These are phyloP conservation scores for Nicator chloris DNA, from an alignment of 2,113 vertebrate species.

Conservation along the genomic window DNA sequence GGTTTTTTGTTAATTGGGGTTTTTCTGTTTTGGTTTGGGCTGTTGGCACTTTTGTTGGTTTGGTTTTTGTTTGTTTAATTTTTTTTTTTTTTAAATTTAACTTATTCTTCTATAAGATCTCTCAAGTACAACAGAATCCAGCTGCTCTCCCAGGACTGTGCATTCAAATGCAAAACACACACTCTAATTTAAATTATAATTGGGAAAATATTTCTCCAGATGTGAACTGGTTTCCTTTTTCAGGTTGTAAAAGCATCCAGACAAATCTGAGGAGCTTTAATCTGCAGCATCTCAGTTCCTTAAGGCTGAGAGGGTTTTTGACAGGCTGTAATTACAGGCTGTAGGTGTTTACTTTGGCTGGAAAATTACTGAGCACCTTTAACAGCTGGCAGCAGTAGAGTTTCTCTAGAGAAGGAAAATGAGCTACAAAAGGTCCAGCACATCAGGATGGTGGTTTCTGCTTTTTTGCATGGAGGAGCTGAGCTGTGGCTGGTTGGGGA, in stretches of 20 bases:
- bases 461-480: not conserved
- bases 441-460: not conserved
- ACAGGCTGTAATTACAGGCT: not conserved
- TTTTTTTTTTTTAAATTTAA: not conserved
- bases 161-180: not conserved
- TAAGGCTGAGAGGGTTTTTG: not conserved
- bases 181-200: not conserved
- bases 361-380: not conserved
- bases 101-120: not conserved
- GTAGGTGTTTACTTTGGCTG: not conserved
- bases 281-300: not conserved
- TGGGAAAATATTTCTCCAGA: not conserved
- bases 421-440: not conserved
- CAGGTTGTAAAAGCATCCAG: not conserved
- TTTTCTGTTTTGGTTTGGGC: not conserved
- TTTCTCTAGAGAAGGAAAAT: not conserved
- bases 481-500: not conserved
- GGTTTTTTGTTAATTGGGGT: fast-evolving
- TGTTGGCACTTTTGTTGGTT: not conserved
- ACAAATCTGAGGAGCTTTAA: not conserved
- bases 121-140: not conserved
- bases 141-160: not conserved
- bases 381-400: not conserved
- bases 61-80: not conserved
- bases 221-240: not conserved